These are phyloP conservation scores for Tangara arthus DNA, from an alignment of 2,797 vertebrate species.

Conservation along the genomic window DNA sequence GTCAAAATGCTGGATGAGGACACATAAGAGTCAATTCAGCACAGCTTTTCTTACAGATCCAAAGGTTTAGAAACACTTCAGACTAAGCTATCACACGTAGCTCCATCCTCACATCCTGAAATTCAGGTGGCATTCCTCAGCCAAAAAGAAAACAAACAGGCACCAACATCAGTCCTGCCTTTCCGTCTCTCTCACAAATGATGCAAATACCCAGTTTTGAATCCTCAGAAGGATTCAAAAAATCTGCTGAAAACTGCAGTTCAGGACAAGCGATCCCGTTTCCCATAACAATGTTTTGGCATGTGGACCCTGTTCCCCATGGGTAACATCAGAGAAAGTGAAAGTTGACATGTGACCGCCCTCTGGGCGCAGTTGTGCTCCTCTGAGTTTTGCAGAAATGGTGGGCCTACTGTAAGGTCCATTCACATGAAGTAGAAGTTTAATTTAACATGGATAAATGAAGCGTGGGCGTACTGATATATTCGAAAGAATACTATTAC, in stretches of 20 bases:
- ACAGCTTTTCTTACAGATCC: background rate
- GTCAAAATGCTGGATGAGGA: background rate
- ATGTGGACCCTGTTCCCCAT: background rate
- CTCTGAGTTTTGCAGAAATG: background rate
- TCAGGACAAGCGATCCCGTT: background rate
- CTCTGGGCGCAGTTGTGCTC: background rate
- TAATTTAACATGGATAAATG: slow-evolving; percentile 39
- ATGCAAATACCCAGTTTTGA: background rate
- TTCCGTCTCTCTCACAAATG: background rate
- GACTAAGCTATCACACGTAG: background rate
- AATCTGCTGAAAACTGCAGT: background rate
- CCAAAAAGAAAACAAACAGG: background rate
- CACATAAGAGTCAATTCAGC: fast-evolving
- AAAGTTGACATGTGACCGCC: background rate
- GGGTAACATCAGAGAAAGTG: background rate
- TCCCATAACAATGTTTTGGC: background rate
- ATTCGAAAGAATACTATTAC: slow-evolving; percentile 21
- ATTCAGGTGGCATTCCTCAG: background rate
- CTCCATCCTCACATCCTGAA: background rate
- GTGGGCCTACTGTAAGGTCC: background rate
- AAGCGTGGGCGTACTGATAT: background rate
- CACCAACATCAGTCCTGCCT: background rate
- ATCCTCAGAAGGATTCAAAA: background rate
- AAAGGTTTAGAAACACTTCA: background rate
- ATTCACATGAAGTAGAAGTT: slow-evolving; percentile 15